Base-by-base conservation (phyloP, 2,888 invertebrate species). In the Xylocampa areola region DNA sequence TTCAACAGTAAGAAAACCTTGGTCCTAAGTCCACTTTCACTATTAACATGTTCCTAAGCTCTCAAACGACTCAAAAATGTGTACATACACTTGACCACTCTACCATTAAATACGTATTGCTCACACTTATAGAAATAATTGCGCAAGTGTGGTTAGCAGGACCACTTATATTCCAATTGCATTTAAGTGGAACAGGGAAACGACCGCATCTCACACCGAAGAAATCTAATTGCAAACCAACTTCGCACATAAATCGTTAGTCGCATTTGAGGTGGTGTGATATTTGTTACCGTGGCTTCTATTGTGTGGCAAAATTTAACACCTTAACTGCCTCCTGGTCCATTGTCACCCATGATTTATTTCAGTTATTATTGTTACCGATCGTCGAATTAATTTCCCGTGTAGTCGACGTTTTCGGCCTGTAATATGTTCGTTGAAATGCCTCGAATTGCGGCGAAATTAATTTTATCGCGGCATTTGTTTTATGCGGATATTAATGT, bases 321-420 rank as follows among this genome's bases (percentile, higher is more conserved):
- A 91, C 91, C 91, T 91, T 87, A 76, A 78, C 79, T 74, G 85
- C 70, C 79, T 78, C 69, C 79, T 70, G 80, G 65, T 39, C 84
- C 77, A 84, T 92, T 92, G 91, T 92, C 73, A 73, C 71, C 63
- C 72, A 85, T 94, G 92, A 93, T 91, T 91, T 88, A 94, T 91
- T 60, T 80, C 84, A 79, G 79, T 84, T 84, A 86, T 90, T 90
- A 90, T 91, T 89, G 89, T 89, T 81, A 82, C 88, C 87, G 85
- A 91, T 91, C 84, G 80, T 72, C 76, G 85, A 88, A 92, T 92
- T 92, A 92, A 94, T 92, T 90, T 86, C 83, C 71, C 85, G 78
- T 77, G 82, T 84, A 83, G 82, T 82, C 79, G 82, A 29, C 79
- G 77, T 81, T 84, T 83, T 77, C 66, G 68, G 77, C 67, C 53